Evolutionary conservation across 2,113 vertebrate species (phyloP).

Genomic region (Mungos mungo): DNA sequence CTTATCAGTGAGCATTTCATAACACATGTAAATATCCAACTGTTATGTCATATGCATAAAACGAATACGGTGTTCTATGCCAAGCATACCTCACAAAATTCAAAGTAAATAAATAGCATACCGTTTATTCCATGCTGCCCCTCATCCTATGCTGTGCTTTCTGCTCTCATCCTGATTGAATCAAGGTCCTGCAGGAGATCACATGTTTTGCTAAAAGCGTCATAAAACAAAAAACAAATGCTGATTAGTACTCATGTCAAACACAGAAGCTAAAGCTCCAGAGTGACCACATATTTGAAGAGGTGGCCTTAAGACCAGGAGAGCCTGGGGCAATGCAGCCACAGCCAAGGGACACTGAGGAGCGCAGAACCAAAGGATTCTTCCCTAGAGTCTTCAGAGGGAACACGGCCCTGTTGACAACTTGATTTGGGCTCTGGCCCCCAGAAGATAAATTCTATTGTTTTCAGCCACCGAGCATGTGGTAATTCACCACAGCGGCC

Average conservation of each 20-base stretch:
- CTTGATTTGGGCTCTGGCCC: not conserved
- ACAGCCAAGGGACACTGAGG: no score
- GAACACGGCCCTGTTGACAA: accelerated
- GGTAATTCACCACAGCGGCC: no score
- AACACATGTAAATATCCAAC: not conserved
- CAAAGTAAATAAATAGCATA: not conserved
- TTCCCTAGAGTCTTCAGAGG: not conserved
- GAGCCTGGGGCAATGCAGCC: not conserved
- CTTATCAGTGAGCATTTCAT: not conserved
- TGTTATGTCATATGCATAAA: not conserved
- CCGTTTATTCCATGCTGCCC: accelerated
- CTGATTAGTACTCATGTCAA: not conserved
- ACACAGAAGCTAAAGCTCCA: not conserved
- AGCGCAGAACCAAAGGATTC: no score
- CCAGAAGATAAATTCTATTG: not conserved
- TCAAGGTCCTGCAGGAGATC: not conserved
- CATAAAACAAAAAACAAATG: not conserved
- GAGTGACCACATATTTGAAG: not conserved
- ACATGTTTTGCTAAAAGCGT: not conserved
- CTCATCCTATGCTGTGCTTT: not conserved
- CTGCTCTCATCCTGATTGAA: not conserved
- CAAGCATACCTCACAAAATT: not conserved
- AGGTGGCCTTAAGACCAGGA: not conserved
- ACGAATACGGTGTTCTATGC: not conserved
- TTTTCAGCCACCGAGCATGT: not conserved